A percentile compares a stretch with the other conserved stretches of the same genome.
phyloP scores from a whole-genome alignment of 2,888 invertebrate species.

The Sphecodes monilicornis region DNA sequence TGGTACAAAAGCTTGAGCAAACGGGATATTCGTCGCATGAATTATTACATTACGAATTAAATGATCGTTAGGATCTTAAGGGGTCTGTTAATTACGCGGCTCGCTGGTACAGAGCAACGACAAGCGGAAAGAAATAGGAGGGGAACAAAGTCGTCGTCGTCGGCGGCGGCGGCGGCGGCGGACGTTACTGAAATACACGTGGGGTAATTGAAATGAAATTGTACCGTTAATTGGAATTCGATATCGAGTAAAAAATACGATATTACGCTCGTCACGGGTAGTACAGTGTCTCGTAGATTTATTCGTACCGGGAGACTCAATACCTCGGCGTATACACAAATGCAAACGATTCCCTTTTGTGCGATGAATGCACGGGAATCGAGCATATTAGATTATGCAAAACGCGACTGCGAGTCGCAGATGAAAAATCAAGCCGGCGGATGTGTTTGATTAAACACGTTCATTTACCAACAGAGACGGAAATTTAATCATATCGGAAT shows the following conservation, averaged over 20 bases:
- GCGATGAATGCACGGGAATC: neutral
- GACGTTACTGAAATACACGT: neutral
- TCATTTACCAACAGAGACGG: neutral
- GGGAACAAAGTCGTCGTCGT: neutral
- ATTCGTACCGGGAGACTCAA: neutral
- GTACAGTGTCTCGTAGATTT: conserved; percentile 2
- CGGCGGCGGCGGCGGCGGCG: neutral
- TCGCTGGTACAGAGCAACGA: conserved; percentile 28
- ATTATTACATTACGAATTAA: conserved; percentile 31
- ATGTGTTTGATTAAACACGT: neutral
- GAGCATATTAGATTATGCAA: neutral
- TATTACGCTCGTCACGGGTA: conserved; percentile 13
- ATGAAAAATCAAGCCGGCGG: conserved; percentile 1
- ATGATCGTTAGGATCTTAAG: conserved; percentile 24
- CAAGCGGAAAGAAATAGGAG: neutral
- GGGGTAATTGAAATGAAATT: conserved; percentile 27
- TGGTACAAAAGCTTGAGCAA: conserved; percentile 14
- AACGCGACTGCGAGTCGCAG: neutral
- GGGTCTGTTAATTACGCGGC: conserved; percentile 45
- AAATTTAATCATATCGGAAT: neutral
- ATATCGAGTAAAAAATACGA: conserved; percentile 9
- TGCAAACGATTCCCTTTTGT: neutral
- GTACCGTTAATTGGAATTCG: conserved; percentile 41
- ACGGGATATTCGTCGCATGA: conserved; percentile 20
- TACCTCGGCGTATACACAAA: neutral